Conservation (phyloP, 2,888 invertebrate species). For the Hydriomena furcata region DNA sequence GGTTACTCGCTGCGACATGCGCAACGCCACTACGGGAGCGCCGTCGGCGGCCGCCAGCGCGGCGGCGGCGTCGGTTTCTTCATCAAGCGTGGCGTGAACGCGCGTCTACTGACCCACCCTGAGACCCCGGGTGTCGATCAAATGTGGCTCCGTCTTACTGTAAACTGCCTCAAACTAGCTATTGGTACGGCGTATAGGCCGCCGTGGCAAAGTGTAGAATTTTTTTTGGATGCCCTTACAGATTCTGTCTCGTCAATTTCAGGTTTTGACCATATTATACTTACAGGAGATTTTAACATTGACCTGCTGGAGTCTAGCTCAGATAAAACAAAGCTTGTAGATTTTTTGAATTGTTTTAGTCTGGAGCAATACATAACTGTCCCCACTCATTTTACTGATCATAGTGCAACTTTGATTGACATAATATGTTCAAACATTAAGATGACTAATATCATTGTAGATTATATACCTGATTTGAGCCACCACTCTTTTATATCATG, state of each 20-base stretch:
- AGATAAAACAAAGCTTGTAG: not conserved
- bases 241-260: not conserved
- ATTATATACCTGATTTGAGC: slow-evolving; percentile 1
- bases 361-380: slow-evolving; percentile 1
- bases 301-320: not conserved
- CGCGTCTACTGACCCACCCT: not conserved
- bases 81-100: not conserved
- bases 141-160: not conserved
- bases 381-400: slow-evolving; percentile 6
- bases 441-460: not conserved
- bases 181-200: not conserved
- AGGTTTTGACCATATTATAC: not conserved
- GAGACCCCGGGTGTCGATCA: not conserved
- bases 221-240: slow-evolving; percentile 1
- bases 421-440: not conserved
- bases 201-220: slow-evolving; percentile 4
- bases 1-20: slow-evolving; percentile 20
- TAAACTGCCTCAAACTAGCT: not conserved
- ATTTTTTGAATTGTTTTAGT: slow-evolving; percentile 5
- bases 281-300: not conserved
- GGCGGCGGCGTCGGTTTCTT: slow-evolving; percentile 11
- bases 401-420: slow-evolving; percentile 2
- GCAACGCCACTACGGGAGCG: not conserved
- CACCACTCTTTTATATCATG: not conserved
- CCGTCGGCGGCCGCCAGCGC: slow-evolving; percentile 6